phyloP scores from a whole-genome alignment of 2,797 vertebrate species.

The Phataginus tetradactyla region DNA sequence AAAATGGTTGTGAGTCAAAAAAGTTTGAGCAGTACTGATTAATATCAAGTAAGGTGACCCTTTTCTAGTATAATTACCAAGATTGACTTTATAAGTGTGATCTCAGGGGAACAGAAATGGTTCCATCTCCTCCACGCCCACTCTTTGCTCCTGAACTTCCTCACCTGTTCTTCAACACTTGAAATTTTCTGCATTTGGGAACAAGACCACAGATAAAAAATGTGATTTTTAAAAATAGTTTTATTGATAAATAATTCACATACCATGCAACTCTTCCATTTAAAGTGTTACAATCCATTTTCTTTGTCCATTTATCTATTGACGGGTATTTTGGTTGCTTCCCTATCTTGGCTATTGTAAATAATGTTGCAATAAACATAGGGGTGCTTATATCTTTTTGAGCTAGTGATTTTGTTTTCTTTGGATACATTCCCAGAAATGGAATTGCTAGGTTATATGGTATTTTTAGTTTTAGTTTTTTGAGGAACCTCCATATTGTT shows the following conservation, averaged over 20 bases:
- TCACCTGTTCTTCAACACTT: neutral
- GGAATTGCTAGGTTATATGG: no score
- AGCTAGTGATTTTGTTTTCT: no score
- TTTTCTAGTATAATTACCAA: slow-evolving; percentile 6
- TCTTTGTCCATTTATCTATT: no score
- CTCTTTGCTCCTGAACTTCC: neutral
- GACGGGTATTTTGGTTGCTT: no score
- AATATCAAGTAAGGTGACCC: neutral
- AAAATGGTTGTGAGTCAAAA: neutral
- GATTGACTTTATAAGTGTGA: neutral
- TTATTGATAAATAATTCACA: neutral
- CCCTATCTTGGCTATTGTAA: no score
- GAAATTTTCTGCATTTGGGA: neutral
- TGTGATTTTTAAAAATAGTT: neutral
- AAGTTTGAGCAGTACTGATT: neutral
- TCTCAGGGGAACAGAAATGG: neutral
- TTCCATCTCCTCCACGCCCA: neutral
- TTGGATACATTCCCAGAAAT: no score
- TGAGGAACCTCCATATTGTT: no score
- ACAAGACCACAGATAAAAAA: neutral
- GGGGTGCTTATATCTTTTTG: no score
- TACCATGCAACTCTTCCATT: neutral
- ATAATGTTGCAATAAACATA: no score
- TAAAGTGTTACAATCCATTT: neutral
- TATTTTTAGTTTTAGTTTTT: no score